A percentile compares a stretch with the other conserved stretches of the same genome.
Evolutionary conservation across 2,888 invertebrate genomes (phyloP).

Genomic region (Rhyacophila evoluta): DNA sequence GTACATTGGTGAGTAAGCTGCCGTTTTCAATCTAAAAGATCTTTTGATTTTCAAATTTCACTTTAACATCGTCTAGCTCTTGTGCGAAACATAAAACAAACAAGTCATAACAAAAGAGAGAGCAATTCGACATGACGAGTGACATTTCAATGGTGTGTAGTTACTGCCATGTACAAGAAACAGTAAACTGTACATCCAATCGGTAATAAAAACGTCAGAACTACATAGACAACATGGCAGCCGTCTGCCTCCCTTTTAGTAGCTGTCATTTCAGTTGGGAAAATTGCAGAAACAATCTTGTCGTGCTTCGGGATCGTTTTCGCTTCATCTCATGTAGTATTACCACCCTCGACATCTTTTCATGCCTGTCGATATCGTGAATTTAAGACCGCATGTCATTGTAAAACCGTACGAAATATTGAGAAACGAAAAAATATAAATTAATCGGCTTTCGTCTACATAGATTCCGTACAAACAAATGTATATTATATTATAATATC

Average conservation of each 20-base stretch:
- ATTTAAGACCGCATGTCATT: too few species aligned
- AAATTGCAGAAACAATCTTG: slow-evolving; percentile 44
- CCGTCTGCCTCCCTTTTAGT: neutral
- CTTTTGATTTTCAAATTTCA: neutral
- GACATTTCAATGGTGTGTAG: neutral
- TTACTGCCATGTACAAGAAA: neutral
- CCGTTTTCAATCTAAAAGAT: neutral
- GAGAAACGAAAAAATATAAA: too few species aligned
- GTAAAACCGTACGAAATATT: too few species aligned
- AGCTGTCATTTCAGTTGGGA: slow-evolving; percentile 30
- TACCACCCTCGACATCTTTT: slow-evolving; percentile 53
- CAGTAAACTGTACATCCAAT: neutral
- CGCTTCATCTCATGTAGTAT: slow-evolving; percentile 37
- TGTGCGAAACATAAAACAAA: neutral
- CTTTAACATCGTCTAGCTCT: neutral
- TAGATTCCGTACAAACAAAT: too few species aligned
- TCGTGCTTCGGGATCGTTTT: neutral
- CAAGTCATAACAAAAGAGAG: neutral
- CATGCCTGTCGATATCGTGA: slow-evolving; percentile 50
- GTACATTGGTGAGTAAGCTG: neutral
- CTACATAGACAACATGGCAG: slow-evolving; percentile 26
- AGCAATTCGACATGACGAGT: slow-evolving; percentile 15
- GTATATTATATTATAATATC: too few species aligned
- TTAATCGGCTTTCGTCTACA: too few species aligned
- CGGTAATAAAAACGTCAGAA: slow-evolving; percentile 39